Evolutionary conservation across 1,140 invertebrate species (phyloP).

Genomic region (Lordiphosa mommai): DNA sequence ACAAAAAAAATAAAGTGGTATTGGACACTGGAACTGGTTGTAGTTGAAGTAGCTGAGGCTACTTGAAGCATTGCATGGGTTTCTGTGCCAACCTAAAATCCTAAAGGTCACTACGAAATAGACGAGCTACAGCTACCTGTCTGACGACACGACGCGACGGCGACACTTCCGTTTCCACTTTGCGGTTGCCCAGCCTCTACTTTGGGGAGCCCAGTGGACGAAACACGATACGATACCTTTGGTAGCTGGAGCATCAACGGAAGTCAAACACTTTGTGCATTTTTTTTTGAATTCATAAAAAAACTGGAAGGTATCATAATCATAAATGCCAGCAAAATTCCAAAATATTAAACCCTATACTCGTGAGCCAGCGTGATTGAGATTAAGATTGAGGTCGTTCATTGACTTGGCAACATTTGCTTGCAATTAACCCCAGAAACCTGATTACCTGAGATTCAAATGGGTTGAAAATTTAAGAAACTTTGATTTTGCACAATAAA

Average conservation of each 20-base stretch:
- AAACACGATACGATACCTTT: conserved; percentile 34
- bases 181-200: conserved; percentile 59
- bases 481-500: too few relatives aligned
- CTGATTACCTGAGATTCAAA: too few relatives aligned
- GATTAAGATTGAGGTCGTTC: conserved; percentile 22
- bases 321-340: conserved; percentile 27
- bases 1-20: conserved; percentile 49
- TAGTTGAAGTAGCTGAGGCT: not conserved
- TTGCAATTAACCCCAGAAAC: not conserved
- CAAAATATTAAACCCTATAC: conserved; percentile 51
- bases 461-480: too few relatives aligned
- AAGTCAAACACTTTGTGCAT: conserved; percentile 47
- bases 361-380: conserved; percentile 32
- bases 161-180: conserved; percentile 78
- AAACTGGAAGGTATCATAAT: conserved; percentile 10
- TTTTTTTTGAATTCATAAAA: conserved; percentile 16
- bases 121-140: conserved; percentile 33
- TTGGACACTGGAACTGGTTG: conserved; percentile 30
- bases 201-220: conserved; percentile 22
- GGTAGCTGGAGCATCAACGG: conserved; percentile 52
- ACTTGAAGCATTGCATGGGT: conserved; percentile 48
- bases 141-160: conserved; percentile 22
- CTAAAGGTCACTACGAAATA: conserved; percentile 62
- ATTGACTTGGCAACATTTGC: conserved; percentile 42
- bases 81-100: conserved; percentile 55